Conservation (phyloP, 1,140 invertebrate genomes). For the Diorhabda sublineata region DNA sequence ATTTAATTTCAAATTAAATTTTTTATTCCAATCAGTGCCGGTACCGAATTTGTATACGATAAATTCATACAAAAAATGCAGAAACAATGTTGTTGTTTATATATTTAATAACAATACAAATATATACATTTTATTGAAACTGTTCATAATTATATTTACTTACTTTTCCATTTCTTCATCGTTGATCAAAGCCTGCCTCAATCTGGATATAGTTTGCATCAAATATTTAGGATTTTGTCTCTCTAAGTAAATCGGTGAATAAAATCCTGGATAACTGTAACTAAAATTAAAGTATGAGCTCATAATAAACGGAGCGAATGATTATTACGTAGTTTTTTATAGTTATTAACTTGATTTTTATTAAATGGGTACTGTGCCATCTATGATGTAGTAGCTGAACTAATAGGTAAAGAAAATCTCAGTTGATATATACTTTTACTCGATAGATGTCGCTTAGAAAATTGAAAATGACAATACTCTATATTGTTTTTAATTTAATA, state of each 20-base stretch:
- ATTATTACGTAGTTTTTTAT: neutral
- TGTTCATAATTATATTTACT: constrained; percentile 19
- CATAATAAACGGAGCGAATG: neutral
- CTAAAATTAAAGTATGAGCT: neutral
- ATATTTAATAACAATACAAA: no score
- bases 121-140: no score
- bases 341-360: neutral
- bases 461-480: no score
- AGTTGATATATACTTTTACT: no score
- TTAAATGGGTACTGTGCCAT: neutral
- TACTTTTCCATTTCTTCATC: constrained; percentile 43
- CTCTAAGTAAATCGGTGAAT: constrained; percentile 34
- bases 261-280: constrained; percentile 39
- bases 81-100: no score
- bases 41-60: no score
- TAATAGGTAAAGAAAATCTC: neutral
- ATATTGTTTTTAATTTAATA: no score
- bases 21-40: no score
- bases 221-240: constrained; percentile 37
- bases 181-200: constrained; percentile 38
- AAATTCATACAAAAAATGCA: no score
- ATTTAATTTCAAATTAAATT: no score
- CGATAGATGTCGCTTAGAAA: no score
- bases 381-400: neutral
- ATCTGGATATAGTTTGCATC: constrained; percentile 37